Base-by-base conservation (phyloP, 1,140 invertebrate genomes). In the Plectus sambesii region DNA sequence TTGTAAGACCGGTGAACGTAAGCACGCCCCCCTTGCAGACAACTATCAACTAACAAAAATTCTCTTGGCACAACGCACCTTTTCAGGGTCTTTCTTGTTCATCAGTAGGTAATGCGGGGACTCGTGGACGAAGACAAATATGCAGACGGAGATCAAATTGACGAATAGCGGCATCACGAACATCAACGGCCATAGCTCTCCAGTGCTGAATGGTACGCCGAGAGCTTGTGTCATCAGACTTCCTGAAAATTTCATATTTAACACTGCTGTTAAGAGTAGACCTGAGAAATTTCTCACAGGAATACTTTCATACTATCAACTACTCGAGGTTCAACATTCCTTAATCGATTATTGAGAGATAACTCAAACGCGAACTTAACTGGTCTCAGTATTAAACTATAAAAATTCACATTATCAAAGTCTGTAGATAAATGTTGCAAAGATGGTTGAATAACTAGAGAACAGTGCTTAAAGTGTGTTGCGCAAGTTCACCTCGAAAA, bases 151-250 rank as follows among this genome's bases (percentile, higher is more conserved):
- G 1, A 56, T 25, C 3, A 56, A 3, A 9, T 42, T 39, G 30
- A 56, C 36, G 19, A 40, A 38, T 9, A 51, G 25, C 47, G 44
- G 50, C 8, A 53, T 51, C 27, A 56, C 27, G 37, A 56, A 56
- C 8, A 52, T 48, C 33, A 51, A 40, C 3, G 45, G 53, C 55
- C 55, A 56, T 15, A 56, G 53, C 12, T 40, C 46, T 8, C 44
- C 53, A 12, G 55, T 42, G 3, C 51, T 49, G 36, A 56, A 56
- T 3, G 55, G 55, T 2, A 56, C 47, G 8, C 55, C 55, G 19
- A 56, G 23, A 4, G 55, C 41, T 26, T 56, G 55, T 4, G 53
- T 56, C 19, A 56, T 26, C 3, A 56, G 47, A 26, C 49, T 52
- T 1, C 55, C 51, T 46, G 30, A 49, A 42, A 48, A 26, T 19